Evolutionary conservation across 2,113 vertebrate genomes (phyloP), one percentile per base, ranked within the genome.

Genomic region (Vireo altiloquus): DNA sequence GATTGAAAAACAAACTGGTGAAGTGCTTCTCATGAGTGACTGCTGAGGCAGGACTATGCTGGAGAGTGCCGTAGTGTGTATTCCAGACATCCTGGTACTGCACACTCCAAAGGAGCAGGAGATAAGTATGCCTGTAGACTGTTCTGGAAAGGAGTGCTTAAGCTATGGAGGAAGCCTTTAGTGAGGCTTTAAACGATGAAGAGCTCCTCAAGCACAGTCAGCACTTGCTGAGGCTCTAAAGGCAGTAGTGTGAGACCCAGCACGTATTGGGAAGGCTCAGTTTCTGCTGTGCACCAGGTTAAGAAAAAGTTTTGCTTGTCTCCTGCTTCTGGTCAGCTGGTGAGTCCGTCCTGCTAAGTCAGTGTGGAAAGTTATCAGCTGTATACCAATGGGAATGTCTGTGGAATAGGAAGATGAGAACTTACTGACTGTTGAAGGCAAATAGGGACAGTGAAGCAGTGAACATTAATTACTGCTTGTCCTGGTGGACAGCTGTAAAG

Each of bases 41-140:
- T 30, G 37, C 44, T 44, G 54, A 76, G 64, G 44, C 31, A 57
- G 49, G 46, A 31, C 19, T 82, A 35, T 77, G 33, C 11, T 37
- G 14, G 4, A 0, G 2, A 61, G 42, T 81, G 63, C 46, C 0
- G 0, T 37, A 16, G 25, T 1, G 17, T 4, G 0, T 37, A 0
- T 31, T 49, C 42, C 3, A 5, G 23, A 14, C 13, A 17, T 53
- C 25, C 53, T 40, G 47, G 27, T 37, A 7, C 50, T 47, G 37
- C 10, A 1, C 7, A 10, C 54, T 77, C 11, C 25, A n/a, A 3
- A 39, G 59, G 35, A 56, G 3, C n/a, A 25, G 56, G 35, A 28
- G 40, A 28, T n/a, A 9, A 24, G 24, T 1, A 1, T 10, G 7
- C 23, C 6, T 40, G 1, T 16, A 2, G 6, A 2, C 22, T 50